A percentile compares a stretch with the other conserved stretches of the same genome.
phyloP scores from a whole-genome alignment of 2,797 vertebrate species.

The Tokudaia tokunoshimensis region DNA sequence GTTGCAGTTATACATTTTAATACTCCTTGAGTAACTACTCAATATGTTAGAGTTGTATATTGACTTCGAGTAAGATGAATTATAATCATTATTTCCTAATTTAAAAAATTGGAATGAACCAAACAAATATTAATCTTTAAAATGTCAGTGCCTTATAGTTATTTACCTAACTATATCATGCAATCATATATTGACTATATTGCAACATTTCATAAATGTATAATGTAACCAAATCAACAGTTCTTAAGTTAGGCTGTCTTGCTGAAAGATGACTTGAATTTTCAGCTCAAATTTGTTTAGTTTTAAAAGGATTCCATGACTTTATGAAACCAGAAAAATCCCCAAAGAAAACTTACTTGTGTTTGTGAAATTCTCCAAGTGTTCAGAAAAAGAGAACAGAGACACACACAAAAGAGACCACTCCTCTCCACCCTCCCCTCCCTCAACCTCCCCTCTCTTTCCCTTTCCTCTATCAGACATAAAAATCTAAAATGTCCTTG shows the following conservation, averaged over 20 bases:
- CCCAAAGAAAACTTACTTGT: no score
- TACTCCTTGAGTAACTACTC: conserved; percentile 44
- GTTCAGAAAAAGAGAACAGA: conserved; percentile 22
- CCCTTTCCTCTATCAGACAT: not conserved
- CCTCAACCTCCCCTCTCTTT: not conserved
- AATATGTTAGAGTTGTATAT: conserved; percentile 43
- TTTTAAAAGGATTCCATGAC: not conserved
- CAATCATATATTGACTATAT: conserved; percentile 11
- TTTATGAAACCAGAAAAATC: conserved; percentile 28
- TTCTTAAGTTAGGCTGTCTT: conserved; percentile 10
- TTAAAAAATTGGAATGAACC: conserved; percentile 33
- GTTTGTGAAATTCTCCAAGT: conserved; percentile 40
- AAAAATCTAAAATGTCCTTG: conserved; percentile 25
- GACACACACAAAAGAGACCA: not conserved
- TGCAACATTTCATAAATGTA: conserved; percentile 23
- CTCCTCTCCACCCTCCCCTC: fast-evolving
- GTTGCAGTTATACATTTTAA: conserved; percentile 26
- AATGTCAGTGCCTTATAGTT: conserved; percentile 38
- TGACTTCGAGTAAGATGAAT: conserved; percentile 61
- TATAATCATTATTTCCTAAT: conserved; percentile 49
- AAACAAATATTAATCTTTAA: conserved; percentile 28
- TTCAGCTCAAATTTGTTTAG: conserved; percentile 23
- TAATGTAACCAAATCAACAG: conserved; percentile 2
- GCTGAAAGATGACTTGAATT: conserved; percentile 39
- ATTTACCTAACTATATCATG: conserved; percentile 49